Percentiles rank a stretch among this genome's conserved stretches.
Conservation (phyloP, 1,140 invertebrate species). For the Maconellicoccus hirsutus region DNA sequence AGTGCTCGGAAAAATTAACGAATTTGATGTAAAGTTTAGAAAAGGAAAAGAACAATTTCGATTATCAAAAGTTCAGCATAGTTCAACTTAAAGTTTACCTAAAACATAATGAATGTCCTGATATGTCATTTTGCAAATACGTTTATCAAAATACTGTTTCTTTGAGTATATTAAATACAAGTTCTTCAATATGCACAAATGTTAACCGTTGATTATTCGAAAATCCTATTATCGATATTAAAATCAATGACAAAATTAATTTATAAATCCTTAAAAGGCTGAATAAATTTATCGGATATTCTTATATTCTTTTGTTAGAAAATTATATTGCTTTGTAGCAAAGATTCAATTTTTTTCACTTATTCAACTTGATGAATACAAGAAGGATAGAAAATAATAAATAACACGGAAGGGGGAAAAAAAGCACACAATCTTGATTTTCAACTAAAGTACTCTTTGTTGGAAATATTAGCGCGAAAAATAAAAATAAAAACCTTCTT, state of each 20-base stretch:
- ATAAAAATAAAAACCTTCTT: slow-evolving; percentile 9
- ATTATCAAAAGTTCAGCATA: no score
- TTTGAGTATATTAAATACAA: no score
- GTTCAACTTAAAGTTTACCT: no score
- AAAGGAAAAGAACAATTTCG: no score
- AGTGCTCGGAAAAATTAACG: not conserved
- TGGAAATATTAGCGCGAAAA: not conserved
- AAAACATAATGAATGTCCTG: no score
- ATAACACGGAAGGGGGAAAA: not conserved
- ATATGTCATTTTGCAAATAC: no score
- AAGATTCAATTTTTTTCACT: not conserved
- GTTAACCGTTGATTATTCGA: no score
- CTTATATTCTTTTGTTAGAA: not conserved
- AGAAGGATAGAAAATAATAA: not conserved
- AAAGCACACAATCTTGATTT: not conserved
- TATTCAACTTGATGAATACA: not conserved
- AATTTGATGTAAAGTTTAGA: not conserved
- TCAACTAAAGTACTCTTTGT: not conserved
- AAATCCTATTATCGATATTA: no score
- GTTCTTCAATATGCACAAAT: no score
- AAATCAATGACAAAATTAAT: no score
- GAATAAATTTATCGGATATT: not conserved
- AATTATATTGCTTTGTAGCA: not conserved
- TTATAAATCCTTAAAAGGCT: not conserved
- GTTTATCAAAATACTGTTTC: no score